Base-by-base conservation (phyloP, 2,113 vertebrate genomes). In the Lycaon pictus region DNA sequence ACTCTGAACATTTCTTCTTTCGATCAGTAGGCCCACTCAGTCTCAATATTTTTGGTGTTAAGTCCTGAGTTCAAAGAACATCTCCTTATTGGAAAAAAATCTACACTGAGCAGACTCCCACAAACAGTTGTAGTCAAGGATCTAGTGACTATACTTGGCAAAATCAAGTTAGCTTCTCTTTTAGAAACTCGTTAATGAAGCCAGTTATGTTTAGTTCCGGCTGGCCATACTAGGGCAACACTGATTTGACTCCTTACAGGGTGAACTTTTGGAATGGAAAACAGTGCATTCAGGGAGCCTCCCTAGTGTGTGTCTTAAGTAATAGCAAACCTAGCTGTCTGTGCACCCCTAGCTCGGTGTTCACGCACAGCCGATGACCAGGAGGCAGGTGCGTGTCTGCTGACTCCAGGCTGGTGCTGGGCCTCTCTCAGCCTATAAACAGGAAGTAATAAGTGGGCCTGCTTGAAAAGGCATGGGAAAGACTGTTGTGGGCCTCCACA, bases 101-200 rank as follows among this genome's bases (percentile, higher is more conserved):
- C 79, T 93, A n/a, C 12, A 69, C 63, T 35, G 25, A 2, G 1
- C 77, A n/a, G 69, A 84, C 56, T 55, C 9, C 19, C 86, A 22
- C 11, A 37, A 76, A 79, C 4, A 71, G 27, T 2, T 95, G 1
- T 23, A 94, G 32, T 95, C 60, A 93, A 77, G n/a, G 27, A 79
- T 77, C 77, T 94, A 76, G 55, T 95, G 93, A 48, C 19, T 35
- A 81, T 69, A 92, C 58, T 32, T 90, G 80, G 56, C 51, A 87
- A 93, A 95, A 84, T 23, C 37, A 87, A 51, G 35, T 63, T 63
- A 93, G 62, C 56, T 32, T 32, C 67, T 93, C 93, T 91, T 90
- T 88, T 58, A 88, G 63, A 93, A 87, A 13, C 35, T 27, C 32
- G 0, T 48, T 62, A 23, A 25, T 80, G 55, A 74, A 58, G 11